Evolutionary conservation across 2,797 vertebrate genomes (phyloP), one percentile per base, ranked within the genome.

Genomic region (Neomorphus geoffroyi): DNA sequence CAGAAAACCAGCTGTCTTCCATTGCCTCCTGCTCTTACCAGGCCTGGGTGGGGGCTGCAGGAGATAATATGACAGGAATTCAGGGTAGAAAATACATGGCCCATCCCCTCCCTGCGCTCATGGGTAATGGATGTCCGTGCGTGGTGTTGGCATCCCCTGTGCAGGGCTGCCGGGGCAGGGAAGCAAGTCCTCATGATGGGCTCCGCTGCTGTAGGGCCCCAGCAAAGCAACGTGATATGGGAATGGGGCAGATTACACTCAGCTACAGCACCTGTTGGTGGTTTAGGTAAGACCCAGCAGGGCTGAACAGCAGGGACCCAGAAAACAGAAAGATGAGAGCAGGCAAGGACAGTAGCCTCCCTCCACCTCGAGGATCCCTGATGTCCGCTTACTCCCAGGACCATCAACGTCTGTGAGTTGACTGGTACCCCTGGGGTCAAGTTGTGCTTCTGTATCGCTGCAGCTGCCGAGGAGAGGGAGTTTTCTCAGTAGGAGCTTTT

Each of bases 71-170:
- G 16, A 37, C 18, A 21, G 56, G 23, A 81, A 54, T 33, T 53
- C 16, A 58, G 28, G 18, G 6, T 43, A 62, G 14, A 51, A 37
- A 37, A 54, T 45, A 43, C 8, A 14, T 2, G 32, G 23, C 28
- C n/a, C 1, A 0, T 41, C 7, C 37, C 50, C 7, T 22, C 9
- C 45, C 30, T 5, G 0, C 19, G 26, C 19, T 85, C 27, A 11
- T 2, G 18, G 35, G 18, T 62, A 24, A 10, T 18, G 6, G 22
- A 8, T 71, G 21, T 64, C 30, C 2, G 0, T 11, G 65, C 18
- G n/a, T 64, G 37, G 6, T 46, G n/a, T 5, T 54, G 39, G 27
- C 23, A 23, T n/a, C 22, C 23, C 23, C n/a, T 54, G 46, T n/a
- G 0, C 1, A 10, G 33, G 35, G 50, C 50, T 67, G 19, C 0